Conservation (phyloP, 2,888 invertebrate species). For the Thymelicus sylvestris region DNA sequence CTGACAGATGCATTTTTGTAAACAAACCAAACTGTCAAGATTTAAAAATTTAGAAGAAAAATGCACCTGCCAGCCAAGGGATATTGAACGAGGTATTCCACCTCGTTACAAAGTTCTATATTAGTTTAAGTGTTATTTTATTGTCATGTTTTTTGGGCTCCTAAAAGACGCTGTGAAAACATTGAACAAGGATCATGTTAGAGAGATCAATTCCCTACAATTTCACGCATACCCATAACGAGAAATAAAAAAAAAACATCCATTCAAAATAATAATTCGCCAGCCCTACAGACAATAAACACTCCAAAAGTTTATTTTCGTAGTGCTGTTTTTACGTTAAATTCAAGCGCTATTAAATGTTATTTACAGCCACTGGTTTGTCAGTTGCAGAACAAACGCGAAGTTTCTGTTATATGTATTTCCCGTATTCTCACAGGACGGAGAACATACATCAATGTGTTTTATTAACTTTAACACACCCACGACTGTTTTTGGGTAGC, state of each 20-base stretch:
- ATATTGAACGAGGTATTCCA: too few relatives aligned
- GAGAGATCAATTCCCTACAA: too few relatives aligned
- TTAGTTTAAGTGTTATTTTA: too few relatives aligned
- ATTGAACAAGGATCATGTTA: too few relatives aligned
- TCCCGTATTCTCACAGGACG: constrained; percentile 26
- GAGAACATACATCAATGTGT: constrained; percentile 27
- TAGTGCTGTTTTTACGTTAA: constrained; percentile 23
- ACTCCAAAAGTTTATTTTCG: constrained; percentile 21
- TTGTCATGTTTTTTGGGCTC: too few relatives aligned
- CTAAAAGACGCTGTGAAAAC: too few relatives aligned
- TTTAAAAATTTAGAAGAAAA: too few relatives aligned
- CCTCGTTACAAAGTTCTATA: too few relatives aligned
- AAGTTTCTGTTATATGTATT: constrained; percentile 34
- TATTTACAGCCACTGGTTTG: constrained; percentile 33
- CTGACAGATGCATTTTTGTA: too few relatives aligned
- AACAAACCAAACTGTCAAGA: too few relatives aligned
- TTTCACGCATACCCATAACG: too few relatives aligned
- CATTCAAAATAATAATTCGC: background rate
- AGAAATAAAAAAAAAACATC: background rate
- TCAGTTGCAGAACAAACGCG: constrained; percentile 37
- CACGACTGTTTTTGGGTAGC: constrained; percentile 6
- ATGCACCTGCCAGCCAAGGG: too few relatives aligned
- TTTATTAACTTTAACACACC: constrained; percentile 28
- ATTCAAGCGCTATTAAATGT: constrained; percentile 33
- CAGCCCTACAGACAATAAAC: constrained; percentile 18